A percentile compares a stretch with the other conserved stretches of the same genome.
Conservation (phyloP, 2,888 invertebrate species). For the Pseudococcus longispinus region DNA sequence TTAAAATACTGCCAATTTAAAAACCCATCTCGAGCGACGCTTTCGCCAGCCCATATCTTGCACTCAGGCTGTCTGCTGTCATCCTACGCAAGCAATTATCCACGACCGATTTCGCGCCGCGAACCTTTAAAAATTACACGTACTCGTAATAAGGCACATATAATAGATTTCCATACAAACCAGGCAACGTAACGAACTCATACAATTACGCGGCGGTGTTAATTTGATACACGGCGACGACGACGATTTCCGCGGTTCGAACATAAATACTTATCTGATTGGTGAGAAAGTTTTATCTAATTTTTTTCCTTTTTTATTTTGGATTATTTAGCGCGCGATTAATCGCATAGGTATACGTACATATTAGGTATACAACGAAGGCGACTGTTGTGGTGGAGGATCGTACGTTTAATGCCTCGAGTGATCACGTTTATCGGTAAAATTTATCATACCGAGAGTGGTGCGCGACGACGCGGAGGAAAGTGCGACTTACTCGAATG, state of each 20-base stretch:
- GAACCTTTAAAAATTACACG: neutral
- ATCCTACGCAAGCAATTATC: neutral
- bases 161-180: neutral
- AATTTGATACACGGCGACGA: neutral
- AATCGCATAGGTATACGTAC: neutral
- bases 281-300: constrained; percentile 16
- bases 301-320: neutral
- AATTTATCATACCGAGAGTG: neutral
- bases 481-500: neutral
- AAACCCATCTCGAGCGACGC: neutral
- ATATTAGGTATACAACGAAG: neutral
- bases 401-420: neutral
- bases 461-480: neutral
- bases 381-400: neutral
- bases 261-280: constrained; percentile 1
- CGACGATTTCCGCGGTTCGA: neutral
- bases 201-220: neutral
- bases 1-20: neutral
- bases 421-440: constrained; percentile 34
- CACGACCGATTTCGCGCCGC: neutral
- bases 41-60: neutral
- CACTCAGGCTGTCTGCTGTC: neutral
- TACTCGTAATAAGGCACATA: neutral
- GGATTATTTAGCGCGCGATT: constrained; percentile 6
- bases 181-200: neutral